A percentile compares a stretch with the other conserved stretches of the same genome.
phyloP scores from a whole-genome alignment of 1,140 invertebrate genomes.

The Brachionus rotundiformis region DNA sequence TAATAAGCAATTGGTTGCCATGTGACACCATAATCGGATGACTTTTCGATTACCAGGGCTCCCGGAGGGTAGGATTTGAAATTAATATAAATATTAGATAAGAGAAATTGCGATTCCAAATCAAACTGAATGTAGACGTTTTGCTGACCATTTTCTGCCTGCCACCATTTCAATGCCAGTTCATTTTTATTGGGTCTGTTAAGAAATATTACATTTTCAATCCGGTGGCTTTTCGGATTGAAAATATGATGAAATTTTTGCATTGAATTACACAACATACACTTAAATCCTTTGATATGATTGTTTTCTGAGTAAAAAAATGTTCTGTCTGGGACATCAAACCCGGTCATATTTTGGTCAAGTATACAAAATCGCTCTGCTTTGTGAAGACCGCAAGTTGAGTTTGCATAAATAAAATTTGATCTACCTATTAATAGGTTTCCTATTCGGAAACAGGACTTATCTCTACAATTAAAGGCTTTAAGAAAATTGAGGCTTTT shows the following conservation, averaged over 20 bases:
- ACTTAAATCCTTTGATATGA: constrained; percentile 76
- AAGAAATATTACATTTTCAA: constrained; percentile 81
- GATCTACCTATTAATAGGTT: constrained; percentile 94
- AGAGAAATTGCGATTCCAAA: constrained; percentile 92
- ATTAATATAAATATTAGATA: constrained; percentile 92
- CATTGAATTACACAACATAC: constrained; percentile 83
- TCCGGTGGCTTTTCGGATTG: constrained; percentile 72
- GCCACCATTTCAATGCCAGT: constrained; percentile 75
- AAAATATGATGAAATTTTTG: constrained; percentile 60
- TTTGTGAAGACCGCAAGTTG: constrained; percentile 81
- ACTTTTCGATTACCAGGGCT: constrained; percentile 89
- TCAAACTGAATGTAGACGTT: constrained; percentile 84
- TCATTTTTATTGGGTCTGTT: constrained; percentile 65
- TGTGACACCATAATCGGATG: constrained; percentile 84
- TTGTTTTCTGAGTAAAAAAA: constrained; percentile 88
- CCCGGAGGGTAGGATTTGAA: constrained; percentile 92
- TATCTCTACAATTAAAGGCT: constrained; percentile 73
- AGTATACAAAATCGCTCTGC: constrained; percentile 69
- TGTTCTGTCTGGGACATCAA: constrained; percentile 77
- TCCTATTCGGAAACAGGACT: constrained; percentile 95
- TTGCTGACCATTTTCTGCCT: constrained; percentile 87
- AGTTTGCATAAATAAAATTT: constrained; percentile 77
- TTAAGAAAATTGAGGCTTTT: neutral
- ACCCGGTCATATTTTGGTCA: neutral
- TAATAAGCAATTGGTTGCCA: constrained; percentile 93